phyloP scores from a whole-genome alignment of 2,113 vertebrate genomes.

The Pomatostomus ruficeps region DNA sequence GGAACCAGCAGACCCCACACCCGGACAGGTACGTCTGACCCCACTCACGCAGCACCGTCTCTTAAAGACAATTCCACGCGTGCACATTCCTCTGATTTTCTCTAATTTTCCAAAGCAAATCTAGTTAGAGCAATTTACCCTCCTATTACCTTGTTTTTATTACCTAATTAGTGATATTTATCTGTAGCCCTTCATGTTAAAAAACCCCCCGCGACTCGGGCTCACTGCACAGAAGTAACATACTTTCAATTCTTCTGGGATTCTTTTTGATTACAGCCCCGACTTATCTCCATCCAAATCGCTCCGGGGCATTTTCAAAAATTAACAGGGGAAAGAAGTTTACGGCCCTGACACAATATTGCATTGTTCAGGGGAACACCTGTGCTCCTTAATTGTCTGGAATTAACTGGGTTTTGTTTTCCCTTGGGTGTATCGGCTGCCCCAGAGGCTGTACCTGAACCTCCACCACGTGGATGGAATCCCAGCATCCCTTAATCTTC shows the following conservation, averaged over 20 bases:
- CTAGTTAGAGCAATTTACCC: not conserved
- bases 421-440: not conserved
- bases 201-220: not conserved
- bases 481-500: slow-evolving; percentile 99
- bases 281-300: slow-evolving; percentile 39
- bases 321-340: not conserved
- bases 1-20: not conserved
- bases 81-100: not conserved
- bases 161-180: slow-evolving; percentile 24
- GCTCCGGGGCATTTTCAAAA: not conserved
- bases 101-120: not conserved
- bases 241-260: not conserved
- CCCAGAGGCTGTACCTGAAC: slow-evolving; percentile 85
- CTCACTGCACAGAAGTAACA: not conserved
- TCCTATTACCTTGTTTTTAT: slow-evolving; percentile 11
- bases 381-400: slow-evolving; percentile 26
- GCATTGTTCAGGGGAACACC: slow-evolving; percentile 57
- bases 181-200: not conserved
- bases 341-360: slow-evolving; percentile 14
- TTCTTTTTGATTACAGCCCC: not conserved
- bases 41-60: not conserved
- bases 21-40: fast-evolving
- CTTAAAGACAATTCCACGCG: not conserved
- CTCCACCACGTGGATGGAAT: slow-evolving; percentile 99
- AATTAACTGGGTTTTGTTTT: slow-evolving; percentile 29